Base-by-base conservation (phyloP, 2,113 vertebrate species). In the Microcebus ravelobensis region DNA sequence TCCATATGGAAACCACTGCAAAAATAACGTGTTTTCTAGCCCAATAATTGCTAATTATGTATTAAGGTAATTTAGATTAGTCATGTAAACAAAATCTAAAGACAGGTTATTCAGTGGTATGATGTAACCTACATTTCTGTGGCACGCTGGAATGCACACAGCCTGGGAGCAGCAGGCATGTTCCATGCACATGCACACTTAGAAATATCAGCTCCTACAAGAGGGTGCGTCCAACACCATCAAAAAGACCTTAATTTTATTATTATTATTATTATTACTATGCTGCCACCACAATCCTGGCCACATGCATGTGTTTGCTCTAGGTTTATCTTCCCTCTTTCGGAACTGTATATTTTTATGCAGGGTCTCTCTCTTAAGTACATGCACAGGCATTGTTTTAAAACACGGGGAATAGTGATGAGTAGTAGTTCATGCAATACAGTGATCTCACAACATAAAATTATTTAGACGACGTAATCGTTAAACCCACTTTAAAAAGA, bases 1-100 rank as follows among this genome's bases (percentile, higher is more conserved):
- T 83, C 96, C 96, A 97, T 93, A 97, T 93, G 96, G 96, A 97
- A 96, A 92, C 65, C 50, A 71, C 42, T 86, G 92, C 73, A 80
- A 73, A 88, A 94, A 31, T 39, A 34, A 48, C 5, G 5, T 55
- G 42, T 45, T 65, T 82, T 74, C 74, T 45, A 61, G n/a, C 13
- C 82, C 13, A 48, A 81, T 48, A n/a, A 82, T 27, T 91, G 73
- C 57, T 59, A 52, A 91, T 73, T 61, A 71, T 14, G 31, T 29
- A 57, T 52, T 80, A 48, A 61, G 68, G 21, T 91, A 87, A 89
- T 18, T 29, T 79, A 55, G 55, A 65, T 48, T 94, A 65, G 61
- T 36, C 14, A 76, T 8, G 65, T 70, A 89, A 83, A 87, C 50
- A 76, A 34, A 83, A 59, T 27, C 52, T 70, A 23, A 68, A 84